Evolutionary conservation across 2,113 vertebrate genomes (phyloP), one percentile per base, ranked within the genome.

Genomic region (Apistogramma diplotaenia): DNA sequence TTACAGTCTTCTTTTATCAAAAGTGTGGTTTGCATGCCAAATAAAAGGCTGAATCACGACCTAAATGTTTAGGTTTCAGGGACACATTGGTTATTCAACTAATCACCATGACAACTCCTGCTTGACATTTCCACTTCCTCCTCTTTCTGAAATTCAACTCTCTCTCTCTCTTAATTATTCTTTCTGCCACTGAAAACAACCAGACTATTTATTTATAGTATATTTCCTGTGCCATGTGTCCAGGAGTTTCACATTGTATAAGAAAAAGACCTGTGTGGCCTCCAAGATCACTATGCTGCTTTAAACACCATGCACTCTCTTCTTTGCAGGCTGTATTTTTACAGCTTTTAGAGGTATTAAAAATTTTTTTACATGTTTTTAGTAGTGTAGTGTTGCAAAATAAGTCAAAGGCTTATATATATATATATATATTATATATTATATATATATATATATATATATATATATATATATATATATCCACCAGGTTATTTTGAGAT

Each of bases 71-170:
- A 76, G 78, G 86, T 86, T 92, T 93, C 80, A 85, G 87, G 80
- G 86, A 92, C 76, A 78, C 81, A 73, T 89, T 91, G 90, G 90
- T 93, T 93, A 94, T 94, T 94, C 89, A 92, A 90, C 84, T 89
- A 91, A 95, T 94, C 91, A 91, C 94, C 91, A 94, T 94, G 95
- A 95, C 94, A 95, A 95, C 94, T 94, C 90, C 37, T 88, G 89
- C 88, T 91, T 90, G 90, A 92, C 91, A 93, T 90, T 91, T 89
- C 84, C 77, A 61, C 71, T 79, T 78, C 60, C 81, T 81, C 81
- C 75, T 82, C 49, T 85, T 59, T 65, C 85, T 78, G 79, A 84
- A 87, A 91, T 90, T 89, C 73, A 80, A 71, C 85, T 85, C 89
- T 89, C 83, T 62, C 83, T 62, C n/a, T 59, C 89, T 82, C 67